Evolutionary conservation across 2,797 vertebrate species (phyloP).

Genomic region (Anguilla obscura): DNA sequence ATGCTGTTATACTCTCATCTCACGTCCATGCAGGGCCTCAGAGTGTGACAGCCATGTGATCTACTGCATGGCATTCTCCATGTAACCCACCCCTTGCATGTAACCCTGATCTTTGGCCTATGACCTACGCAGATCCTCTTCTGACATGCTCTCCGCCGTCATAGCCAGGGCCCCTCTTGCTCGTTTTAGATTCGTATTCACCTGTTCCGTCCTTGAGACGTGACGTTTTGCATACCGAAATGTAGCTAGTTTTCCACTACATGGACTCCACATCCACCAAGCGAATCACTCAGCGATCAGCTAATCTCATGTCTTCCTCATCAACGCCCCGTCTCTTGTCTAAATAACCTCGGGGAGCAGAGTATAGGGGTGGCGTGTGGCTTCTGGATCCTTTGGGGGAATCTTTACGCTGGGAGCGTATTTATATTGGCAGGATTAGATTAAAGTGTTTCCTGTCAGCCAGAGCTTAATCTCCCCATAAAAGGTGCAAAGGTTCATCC

Average conservation of each 20-base stretch:
- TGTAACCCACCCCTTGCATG: not conserved
- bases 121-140: not conserved
- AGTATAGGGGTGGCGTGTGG: slow-evolving; percentile 7
- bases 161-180: not conserved
- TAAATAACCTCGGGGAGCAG: slow-evolving; percentile 36
- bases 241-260: not conserved
- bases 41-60: slow-evolving; percentile 1
- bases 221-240: not conserved
- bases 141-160: not conserved
- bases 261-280: not conserved
- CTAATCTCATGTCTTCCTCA: slow-evolving; percentile 25
- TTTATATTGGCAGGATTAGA: slow-evolving; percentile 46
- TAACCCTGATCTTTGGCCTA: not conserved
- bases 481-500: slow-evolving; percentile 35
- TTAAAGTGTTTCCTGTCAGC: slow-evolving; percentile 42
- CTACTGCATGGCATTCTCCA: not conserved
- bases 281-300: slow-evolving; percentile 20
- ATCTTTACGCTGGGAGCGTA: slow-evolving; percentile 11
- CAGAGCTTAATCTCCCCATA: slow-evolving; percentile 38
- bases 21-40: not conserved
- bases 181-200: not conserved
- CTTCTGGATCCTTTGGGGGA: not conserved
- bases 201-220: not conserved
- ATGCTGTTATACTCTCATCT: not conserved
- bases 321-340: slow-evolving; percentile 2